Base-by-base conservation (phyloP, 2,888 invertebrate species). In the Acronicta alni region DNA sequence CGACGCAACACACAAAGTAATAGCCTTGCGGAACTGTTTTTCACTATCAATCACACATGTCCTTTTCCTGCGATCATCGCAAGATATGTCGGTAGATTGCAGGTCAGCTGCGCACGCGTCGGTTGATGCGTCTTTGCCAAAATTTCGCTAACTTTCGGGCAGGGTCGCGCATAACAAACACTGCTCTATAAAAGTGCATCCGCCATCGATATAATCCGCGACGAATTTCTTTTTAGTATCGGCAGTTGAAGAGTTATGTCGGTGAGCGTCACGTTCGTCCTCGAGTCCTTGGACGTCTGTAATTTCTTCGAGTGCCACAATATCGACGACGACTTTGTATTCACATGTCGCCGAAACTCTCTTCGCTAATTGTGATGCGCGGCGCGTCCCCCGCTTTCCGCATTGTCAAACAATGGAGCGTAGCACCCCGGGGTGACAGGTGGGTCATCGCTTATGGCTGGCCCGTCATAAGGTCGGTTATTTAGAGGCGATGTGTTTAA, bases 271-370 rank as follows among this genome's bases (percentile, higher is more conserved):
- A 84, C 89, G 86, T 84, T 82, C 83, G 83, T 82, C 87, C 86
- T 80, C 80, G 76, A 72, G 87, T 90, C 89, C 90, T 91, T 82
- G 74, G 75, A 79, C 84, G 82, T 84, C 81, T 84, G 83, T 84
- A 85, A 86, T 84, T 84, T 77, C 82, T 83, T 80, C 73, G 75
- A 69, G 74, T 77, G 74, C 63, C 72, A 79, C 80, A 75, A 81
- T 86, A 86, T 85, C 80, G 84, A 86, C 81, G 82, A 82, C 81
- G 79, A 88, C 86, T 92, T 89, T 77, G 92, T 89, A 90, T 91
- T 92, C 91, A 90, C 85, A 86, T 81, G 88, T 84, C 87, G 88
- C 89, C 90, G 81, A 89, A 93, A 90, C 92, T 93, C 93, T 93
- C 93, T 92, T 91, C 71, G 79, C 86, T 88, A 85, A 91, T 93